Percentiles rank a stretch among this genome's conserved stretches.
phyloP scores from a whole-genome alignment of 2,888 invertebrate species.

The Scaeva pyrastri region DNA sequence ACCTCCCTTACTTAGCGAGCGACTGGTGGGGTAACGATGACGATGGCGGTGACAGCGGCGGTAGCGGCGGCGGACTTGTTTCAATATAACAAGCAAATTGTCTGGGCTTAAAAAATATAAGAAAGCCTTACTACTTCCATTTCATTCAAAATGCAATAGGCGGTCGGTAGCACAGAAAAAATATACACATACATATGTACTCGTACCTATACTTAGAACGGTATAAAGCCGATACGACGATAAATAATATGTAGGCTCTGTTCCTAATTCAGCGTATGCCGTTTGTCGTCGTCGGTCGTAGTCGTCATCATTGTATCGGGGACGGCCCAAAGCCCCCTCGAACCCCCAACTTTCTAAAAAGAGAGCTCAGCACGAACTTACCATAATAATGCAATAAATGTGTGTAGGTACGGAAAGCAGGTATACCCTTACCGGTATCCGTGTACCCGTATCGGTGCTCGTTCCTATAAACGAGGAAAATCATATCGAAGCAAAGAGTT shows the following conservation, averaged over 20 bases:
- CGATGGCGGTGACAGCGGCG: not conserved
- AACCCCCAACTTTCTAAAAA: slow-evolving; percentile 56
- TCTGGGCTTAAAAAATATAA: slow-evolving; percentile 52
- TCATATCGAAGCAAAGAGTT: slow-evolving; percentile 60
- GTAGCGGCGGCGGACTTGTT: not conserved
- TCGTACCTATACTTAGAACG: not conserved
- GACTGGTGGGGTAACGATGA: slow-evolving; percentile 3
- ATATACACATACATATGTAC: slow-evolving; percentile 25
- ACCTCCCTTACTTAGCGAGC: not conserved
- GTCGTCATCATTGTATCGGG: slow-evolving; percentile 11
- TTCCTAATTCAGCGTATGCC: slow-evolving; percentile 70
- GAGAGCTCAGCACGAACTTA: slow-evolving; percentile 58
- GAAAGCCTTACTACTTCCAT: slow-evolving; percentile 68
- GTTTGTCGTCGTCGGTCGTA: not conserved
- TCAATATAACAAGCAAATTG: slow-evolving; percentile 40
- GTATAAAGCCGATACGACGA: slow-evolving; percentile 42
- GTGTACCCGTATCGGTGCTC: too few relatives aligned
- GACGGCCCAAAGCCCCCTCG: slow-evolving; percentile 47
- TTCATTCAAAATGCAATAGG: slow-evolving; percentile 52
- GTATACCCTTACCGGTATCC: slow-evolving; percentile 6
- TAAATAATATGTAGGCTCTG: slow-evolving; percentile 66
- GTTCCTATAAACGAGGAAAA: not conserved
- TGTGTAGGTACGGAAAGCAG: slow-evolving; percentile 62
- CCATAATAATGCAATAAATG: slow-evolving; percentile 73
- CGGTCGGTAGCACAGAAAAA: not conserved